Conservation (phyloP, 2,113 vertebrate species). For the Rhizomys pruinosus region DNA sequence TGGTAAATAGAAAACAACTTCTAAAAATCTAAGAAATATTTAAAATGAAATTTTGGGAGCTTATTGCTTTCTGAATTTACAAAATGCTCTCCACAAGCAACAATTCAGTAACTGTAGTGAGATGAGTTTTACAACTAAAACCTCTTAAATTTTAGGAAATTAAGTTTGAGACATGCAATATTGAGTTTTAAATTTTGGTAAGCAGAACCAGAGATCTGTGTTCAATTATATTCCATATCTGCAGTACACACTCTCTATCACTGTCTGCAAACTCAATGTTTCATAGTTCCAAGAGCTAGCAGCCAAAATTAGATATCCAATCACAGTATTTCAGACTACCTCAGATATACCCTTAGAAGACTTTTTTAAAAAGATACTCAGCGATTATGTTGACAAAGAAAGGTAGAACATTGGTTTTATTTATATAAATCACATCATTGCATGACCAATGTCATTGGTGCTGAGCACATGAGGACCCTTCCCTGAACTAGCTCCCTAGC, state of each 20-base stretch:
- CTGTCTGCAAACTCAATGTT: not conserved
- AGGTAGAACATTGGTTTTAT: slow-evolving; percentile 33
- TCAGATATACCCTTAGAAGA: not conserved
- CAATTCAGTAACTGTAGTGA: not conserved
- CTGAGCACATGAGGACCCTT: not conserved
- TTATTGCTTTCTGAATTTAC: not conserved
- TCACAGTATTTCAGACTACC: not conserved
- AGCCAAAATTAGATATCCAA: not conserved
- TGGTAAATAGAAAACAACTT: slow-evolving; percentile 31
- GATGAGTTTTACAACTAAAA: slow-evolving; percentile 12
- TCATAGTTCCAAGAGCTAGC: not conserved
- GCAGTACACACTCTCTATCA: not conserved
- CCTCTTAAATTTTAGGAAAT: not conserved
- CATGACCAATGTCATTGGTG: not conserved
- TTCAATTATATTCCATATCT: not conserved
- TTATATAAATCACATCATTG: not conserved
- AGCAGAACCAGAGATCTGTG: slow-evolving; percentile 28
- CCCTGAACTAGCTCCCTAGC: not conserved
- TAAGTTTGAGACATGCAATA: not conserved
- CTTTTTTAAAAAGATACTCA: not conserved
- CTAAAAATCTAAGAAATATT: not conserved
- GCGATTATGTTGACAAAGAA: not conserved
- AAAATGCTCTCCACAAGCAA: not conserved
- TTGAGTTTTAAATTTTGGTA: slow-evolving; percentile 34
- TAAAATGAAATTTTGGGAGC: slow-evolving; percentile 2